Evolutionary conservation across 2,888 invertebrate genomes (phyloP).

Genomic region (Odontocerum albicorne): DNA sequence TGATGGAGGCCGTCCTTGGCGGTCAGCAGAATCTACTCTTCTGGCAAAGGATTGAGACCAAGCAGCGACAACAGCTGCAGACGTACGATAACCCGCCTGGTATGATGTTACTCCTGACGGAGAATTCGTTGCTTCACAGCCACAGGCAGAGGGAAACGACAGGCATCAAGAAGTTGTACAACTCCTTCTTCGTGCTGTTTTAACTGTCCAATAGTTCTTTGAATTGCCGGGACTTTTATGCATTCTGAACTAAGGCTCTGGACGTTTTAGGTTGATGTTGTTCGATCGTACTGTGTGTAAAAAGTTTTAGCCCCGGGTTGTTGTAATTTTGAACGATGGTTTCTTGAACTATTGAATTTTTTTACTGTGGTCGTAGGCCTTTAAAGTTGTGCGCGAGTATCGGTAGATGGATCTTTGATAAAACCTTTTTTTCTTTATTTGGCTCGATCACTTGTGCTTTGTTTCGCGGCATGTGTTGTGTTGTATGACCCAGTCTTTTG

Average conservation of each 20-base stretch:
- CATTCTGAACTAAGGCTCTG: conserved; percentile 4
- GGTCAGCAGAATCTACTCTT: conserved; percentile 13
- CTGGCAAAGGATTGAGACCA: conserved; percentile 11
- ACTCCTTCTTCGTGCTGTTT: conserved; percentile 85
- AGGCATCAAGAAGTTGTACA: conserved; percentile 84
- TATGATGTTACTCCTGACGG: conserved; percentile 43
- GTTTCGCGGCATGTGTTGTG: no score
- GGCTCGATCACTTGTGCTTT: no score
- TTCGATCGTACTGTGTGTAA: no score
- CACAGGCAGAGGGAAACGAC: conserved; percentile 83
- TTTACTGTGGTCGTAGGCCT: no score
- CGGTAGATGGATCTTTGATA: no score
- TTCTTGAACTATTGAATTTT: no score
- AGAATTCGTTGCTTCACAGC: conserved; percentile 76
- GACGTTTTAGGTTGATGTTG: not conserved
- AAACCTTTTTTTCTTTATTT: no score
- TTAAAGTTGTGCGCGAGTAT: no score
- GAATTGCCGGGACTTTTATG: not conserved
- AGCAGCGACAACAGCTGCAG: conserved; percentile 12
- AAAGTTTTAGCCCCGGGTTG: no score
- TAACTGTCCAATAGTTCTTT: conserved; percentile 54
- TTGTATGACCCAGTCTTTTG: no score
- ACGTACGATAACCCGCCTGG: conserved; percentile 2
- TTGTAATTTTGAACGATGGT: no score
- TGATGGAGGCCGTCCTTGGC: conserved; percentile 24